Base-by-base conservation (phyloP, 2,888 invertebrate species). In the Amaurobius ferox region DNA sequence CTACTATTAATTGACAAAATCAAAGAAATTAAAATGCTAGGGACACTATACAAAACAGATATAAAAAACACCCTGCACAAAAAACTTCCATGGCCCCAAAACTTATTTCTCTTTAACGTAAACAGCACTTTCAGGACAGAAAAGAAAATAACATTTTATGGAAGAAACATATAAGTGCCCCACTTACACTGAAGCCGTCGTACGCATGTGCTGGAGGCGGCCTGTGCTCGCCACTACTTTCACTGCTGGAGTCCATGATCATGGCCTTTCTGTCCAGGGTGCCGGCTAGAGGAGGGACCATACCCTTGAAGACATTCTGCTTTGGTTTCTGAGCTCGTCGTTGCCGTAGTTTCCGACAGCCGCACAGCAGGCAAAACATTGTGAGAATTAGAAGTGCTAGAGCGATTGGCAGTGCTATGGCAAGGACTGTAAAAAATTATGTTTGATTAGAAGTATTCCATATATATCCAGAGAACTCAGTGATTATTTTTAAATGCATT, bases 161-260 rank as follows among this genome's bases (percentile, higher is more conserved):
- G 35, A 6, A 35, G 6, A 16, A 44, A 44, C 6, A 44, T 5
- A 9, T 44, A 79, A 40, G 6, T 5, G 7, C 0, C 30, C 6
- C 35, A 67, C 78, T 88, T 68, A 88, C 88, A 6, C 70, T 61
- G 29, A 86, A 86, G n/a, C 86, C 86, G 61, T 86, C 88, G 66
- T 85, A 86, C 7, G 40, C 85, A 39, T 80, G 89, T 1, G 85
- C 79, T 13, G 88, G 87, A 40, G 88, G 87, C 30, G 88, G 87
- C 67, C 86, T 67, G 48, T 89, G 89, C 55, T 89, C 89, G 0
- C 89, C 90, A 72, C 89, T 89, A 77, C 94, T 94, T 90, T 95
- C 95, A 88, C 95, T 95, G 88, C 94, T 94, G 0, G 94, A 94
- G 89, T 95, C 95, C 86, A 95, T 94, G 19, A 88, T 94, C 93